A percentile compares a stretch with the other conserved stretches of the same genome.
These are phyloP conservation scores for Prietella phreatophila DNA, from an alignment of 2,113 vertebrate genomes.

Conservation along the genomic window DNA sequence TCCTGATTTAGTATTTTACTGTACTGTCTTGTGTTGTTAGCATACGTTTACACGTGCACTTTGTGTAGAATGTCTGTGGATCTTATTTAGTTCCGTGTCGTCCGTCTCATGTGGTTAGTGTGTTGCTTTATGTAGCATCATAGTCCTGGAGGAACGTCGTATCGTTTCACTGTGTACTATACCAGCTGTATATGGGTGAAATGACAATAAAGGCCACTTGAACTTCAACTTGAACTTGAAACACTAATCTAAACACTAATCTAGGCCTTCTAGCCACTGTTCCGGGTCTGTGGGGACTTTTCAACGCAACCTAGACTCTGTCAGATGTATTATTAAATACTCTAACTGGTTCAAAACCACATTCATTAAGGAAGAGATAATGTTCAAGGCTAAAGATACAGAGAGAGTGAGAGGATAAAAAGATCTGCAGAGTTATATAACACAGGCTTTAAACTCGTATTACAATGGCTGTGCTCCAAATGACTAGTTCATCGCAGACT, in stretches of 20 bases:
- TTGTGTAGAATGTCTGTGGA: no score
- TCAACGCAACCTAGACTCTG: background rate
- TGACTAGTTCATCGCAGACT: background rate
- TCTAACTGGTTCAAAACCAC: background rate
- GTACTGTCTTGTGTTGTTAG: no score
- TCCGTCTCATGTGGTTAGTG: no score
- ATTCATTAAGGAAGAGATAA: background rate
- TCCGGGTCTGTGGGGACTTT: background rate
- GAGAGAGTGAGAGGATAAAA: background rate
- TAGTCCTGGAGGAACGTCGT: no score
- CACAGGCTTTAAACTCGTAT: background rate
- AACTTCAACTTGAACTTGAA: no score
- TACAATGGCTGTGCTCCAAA: background rate
- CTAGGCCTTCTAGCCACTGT: background rate
- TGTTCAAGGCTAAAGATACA: background rate
- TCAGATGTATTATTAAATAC: conserved; percentile 1
- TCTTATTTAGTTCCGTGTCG: no score
- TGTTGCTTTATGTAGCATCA: no score
- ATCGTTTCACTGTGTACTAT: no score
- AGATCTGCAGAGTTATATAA: background rate
- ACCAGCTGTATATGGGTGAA: no score
- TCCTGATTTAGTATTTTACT: no score
- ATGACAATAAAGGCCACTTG: no score
- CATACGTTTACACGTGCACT: no score
- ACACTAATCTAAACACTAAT: background rate